Base-by-base conservation (phyloP, 1,140 invertebrate species). In the Holotrichia oblita region DNA sequence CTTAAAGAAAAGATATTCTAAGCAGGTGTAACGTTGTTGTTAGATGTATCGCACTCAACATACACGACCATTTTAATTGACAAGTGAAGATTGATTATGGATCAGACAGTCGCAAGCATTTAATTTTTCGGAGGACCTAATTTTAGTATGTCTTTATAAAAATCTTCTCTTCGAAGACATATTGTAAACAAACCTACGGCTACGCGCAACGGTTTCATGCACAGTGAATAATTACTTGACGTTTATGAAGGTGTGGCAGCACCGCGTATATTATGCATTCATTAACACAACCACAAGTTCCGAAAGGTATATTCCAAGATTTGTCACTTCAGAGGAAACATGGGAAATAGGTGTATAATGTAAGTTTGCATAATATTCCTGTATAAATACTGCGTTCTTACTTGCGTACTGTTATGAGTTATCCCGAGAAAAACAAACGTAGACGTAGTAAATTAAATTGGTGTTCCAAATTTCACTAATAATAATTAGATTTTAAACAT, bases 21-120 rank as follows among this genome's bases (percentile, higher is more conserved):
- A 69, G 22, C 61, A 69, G 20, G 17, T 69, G 61, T 22, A 7
- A 69, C 61, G 4, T 69, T 22, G 61, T 27, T 27, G 12, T 17
- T 55, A 22, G 12, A 24, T 69, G 61, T 69, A 69, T 69, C 27
- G 27, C 27, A 34, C 20, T 27, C 20, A 22, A 22, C 24, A 34
- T 34, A 69, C 22, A 34, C 12, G 61, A 69, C 12, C 8, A 69
- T 22, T 69, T 69, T 69, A 69, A 69, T 69, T 69, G 61, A 69
- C 61, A 69, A 69, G 61, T 69, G 20, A 34, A 69, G 61, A 69
- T 69, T 69, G 61, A 69, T 69, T 69, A 69, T 20, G 6, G 12
- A 69, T 34, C 61, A 14, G 12, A 12, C 4, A 69, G 17, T 17
- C 61, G 61, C 17, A 34, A 69, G 61, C 61, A 0, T 69, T 69